Conservation (phyloP, 2,113 vertebrate genomes). For the Phainopepla nitens region DNA sequence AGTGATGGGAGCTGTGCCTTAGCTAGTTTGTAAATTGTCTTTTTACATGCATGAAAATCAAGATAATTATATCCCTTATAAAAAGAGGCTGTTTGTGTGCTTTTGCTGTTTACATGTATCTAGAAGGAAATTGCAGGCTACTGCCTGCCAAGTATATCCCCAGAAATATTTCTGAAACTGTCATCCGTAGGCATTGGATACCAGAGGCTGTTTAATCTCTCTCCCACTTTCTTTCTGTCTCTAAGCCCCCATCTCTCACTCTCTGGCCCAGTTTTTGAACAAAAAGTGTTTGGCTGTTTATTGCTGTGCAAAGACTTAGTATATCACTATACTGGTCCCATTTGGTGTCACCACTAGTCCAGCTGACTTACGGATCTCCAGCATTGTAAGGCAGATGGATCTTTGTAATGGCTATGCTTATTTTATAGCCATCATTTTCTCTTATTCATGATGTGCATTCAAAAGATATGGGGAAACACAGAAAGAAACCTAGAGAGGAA, state of each 20-base stretch:
- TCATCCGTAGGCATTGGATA: not conserved
- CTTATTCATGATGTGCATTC: not conserved
- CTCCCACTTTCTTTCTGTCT: not conserved
- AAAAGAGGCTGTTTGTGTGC: not conserved
- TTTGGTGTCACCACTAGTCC: not conserved
- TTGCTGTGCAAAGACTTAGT: not conserved
- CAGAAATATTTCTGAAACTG: slow-evolving; percentile 47
- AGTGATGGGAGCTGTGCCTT: not conserved
- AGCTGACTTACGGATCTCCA: not conserved
- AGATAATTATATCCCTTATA: not conserved
- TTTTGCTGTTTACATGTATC: not conserved
- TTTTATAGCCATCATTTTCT: not conserved
- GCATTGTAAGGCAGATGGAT: not conserved
- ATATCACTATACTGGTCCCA: not conserved
- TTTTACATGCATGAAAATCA: not conserved
- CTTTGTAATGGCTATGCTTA: not conserved
- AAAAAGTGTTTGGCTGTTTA: not conserved
- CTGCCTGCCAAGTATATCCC: slow-evolving; percentile 19
- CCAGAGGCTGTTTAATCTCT: slow-evolving; percentile 28
- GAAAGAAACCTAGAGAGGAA: not conserved
- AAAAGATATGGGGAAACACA: not conserved
- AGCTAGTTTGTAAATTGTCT: not conserved
- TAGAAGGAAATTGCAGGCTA: slow-evolving; percentile 16
- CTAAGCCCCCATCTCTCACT: not conserved
- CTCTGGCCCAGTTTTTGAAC: not conserved